Percentiles rank a stretch among this genome's conserved stretches.
These are phyloP conservation scores for Odontophorus gujanensis DNA, from an alignment of 2,113 vertebrate genomes.

Conservation along the genomic window DNA sequence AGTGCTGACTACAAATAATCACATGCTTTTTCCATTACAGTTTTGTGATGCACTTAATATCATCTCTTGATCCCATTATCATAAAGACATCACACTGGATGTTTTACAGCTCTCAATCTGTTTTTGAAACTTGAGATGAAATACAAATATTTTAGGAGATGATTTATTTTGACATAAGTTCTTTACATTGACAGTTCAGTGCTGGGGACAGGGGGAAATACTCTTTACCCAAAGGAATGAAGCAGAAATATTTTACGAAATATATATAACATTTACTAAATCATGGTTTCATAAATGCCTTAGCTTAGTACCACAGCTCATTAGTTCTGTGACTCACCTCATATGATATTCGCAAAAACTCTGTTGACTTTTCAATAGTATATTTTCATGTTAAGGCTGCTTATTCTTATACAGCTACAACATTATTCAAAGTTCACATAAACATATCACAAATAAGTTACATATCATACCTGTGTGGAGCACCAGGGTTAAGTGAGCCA, in stretches of 20 bases:
- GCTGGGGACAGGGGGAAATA: too few species aligned
- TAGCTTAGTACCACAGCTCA: slow-evolving; percentile 1
- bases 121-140: neutral
- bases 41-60: slow-evolving; percentile 47
- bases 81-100: neutral
- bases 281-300: slow-evolving; percentile 24
- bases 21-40: slow-evolving; percentile 34
- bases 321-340: slow-evolving; percentile 21
- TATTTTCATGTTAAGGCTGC: neutral
- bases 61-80: slow-evolving; percentile 22
- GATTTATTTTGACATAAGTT: neutral
- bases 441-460: neutral
- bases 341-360: neutral
- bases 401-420: neutral
- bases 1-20: slow-evolving; percentile 57
- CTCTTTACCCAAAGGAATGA: neutral
- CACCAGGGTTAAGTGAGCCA: neutral
- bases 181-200: neutral
- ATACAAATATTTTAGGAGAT: slow-evolving; percentile 18
- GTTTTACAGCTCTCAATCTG: slow-evolving; percentile 4
- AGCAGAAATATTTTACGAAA: slow-evolving; percentile 9
- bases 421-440: neutral
- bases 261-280: neutral
- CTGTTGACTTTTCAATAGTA: neutral
- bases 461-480: neutral